Percentiles rank a stretch among this genome's conserved stretches.
phyloP scores from a whole-genome alignment of 2,113 vertebrate species.

The Pomatostomus ruficeps region DNA sequence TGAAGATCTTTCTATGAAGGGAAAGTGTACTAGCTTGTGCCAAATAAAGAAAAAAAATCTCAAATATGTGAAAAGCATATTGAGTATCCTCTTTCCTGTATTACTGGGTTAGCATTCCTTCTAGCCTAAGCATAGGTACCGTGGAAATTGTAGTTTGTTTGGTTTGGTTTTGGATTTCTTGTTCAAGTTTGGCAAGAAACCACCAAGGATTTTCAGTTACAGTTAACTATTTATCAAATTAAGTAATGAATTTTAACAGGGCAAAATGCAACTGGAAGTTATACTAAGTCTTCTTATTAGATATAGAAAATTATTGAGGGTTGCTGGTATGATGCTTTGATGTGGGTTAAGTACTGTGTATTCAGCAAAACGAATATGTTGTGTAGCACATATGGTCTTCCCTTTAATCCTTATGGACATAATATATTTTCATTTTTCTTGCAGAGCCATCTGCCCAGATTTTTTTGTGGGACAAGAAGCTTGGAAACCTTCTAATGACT shows the following conservation, averaged over 20 bases:
- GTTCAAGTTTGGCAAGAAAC: background rate
- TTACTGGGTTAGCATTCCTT: background rate
- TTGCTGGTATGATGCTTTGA: background rate
- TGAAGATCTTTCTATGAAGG: background rate
- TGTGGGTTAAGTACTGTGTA: background rate
- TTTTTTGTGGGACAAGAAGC: constrained; percentile 86
- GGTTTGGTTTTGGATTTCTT: background rate
- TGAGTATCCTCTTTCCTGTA: background rate
- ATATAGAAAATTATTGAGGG: background rate
- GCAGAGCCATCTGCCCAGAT: constrained; percentile 84
- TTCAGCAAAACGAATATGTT: background rate
- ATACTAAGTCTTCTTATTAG: background rate
- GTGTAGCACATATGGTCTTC: background rate
- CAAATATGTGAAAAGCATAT: background rate
- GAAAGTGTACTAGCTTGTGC: background rate
- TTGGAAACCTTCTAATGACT: constrained; percentile 80
- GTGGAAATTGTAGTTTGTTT: background rate
- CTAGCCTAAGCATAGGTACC: fast-evolving
- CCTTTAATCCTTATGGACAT: background rate
- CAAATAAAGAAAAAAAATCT: background rate
- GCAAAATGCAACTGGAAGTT: background rate
- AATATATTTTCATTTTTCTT: background rate
- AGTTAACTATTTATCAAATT: background rate
- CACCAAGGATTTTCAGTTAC: background rate
- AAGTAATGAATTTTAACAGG: background rate